phyloP scores from a whole-genome alignment of 2,797 vertebrate genomes.

The Darevskia mixta region DNA sequence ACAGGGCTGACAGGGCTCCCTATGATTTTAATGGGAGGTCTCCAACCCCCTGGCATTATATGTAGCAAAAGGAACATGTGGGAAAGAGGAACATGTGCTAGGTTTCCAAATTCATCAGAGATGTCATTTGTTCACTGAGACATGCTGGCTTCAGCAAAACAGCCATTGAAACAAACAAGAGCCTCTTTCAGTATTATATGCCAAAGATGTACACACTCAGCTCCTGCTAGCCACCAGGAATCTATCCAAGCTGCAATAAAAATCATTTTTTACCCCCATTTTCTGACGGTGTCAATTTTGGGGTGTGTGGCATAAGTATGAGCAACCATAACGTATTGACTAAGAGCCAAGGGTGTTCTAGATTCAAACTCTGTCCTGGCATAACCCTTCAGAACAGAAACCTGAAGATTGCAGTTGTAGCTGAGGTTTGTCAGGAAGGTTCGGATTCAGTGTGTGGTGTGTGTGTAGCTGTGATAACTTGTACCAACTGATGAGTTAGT shows the following conservation, averaged over 20 bases:
- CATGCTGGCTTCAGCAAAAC: not conserved
- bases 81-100: not conserved
- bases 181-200: not conserved
- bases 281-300: not conserved
- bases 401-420: not conserved
- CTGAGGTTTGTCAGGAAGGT: not conserved
- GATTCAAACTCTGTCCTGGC: not conserved
- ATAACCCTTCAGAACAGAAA: not conserved
- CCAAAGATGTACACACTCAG: not conserved
- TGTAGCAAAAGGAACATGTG: slow-evolving; percentile 29
- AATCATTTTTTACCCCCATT: not conserved
- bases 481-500: not conserved
- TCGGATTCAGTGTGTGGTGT: not conserved
- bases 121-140: not conserved
- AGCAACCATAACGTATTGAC: not conserved
- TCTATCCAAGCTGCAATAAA: slow-evolving; percentile 23
- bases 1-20: slow-evolving; percentile 51
- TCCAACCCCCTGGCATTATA: slow-evolving; percentile 17
- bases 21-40: slow-evolving; percentile 47
- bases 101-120: slow-evolving; percentile 25
- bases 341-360: not conserved
- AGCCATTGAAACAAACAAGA: not conserved
- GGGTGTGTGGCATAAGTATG: not conserved
- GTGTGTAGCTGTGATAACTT: rapidly evolving
- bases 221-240: slow-evolving; percentile 9